A percentile compares a stretch with the other conserved stretches of the same genome.
These are phyloP conservation scores for Melipona bicolor DNA, from an alignment of 2,888 invertebrate genomes.

Conservation along the genomic window DNA sequence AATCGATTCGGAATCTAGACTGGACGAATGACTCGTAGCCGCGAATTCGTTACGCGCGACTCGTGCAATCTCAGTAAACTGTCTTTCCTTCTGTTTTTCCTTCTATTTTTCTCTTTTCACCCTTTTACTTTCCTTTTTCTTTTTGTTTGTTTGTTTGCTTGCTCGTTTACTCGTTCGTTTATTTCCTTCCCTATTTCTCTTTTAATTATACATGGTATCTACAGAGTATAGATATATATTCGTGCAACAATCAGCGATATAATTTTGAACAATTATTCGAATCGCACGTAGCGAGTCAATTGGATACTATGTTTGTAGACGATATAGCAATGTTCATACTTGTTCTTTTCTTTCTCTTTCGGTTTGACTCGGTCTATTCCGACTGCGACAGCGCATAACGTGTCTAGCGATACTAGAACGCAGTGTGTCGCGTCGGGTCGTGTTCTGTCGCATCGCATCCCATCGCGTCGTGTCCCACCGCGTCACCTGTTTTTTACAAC, in stretches of 20 bases:
- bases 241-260: neutral
- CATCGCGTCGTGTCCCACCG: neutral
- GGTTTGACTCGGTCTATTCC: slow-evolving; percentile 33
- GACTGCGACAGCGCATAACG: slow-evolving; percentile 66
- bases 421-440: slow-evolving; percentile 62
- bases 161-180: too few relatives aligned
- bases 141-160: neutral
- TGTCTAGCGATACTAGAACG: slow-evolving; percentile 61
- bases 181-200: neutral
- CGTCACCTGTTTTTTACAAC: neutral
- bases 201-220: slow-evolving; percentile 40
- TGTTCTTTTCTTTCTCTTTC: slow-evolving; percentile 49
- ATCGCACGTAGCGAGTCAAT: slow-evolving; percentile 41
- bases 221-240: slow-evolving; percentile 14
- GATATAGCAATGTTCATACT: slow-evolving; percentile 74
- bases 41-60: slow-evolving; percentile 38
- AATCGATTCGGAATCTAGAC: slow-evolving; percentile 61
- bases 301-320: slow-evolving; percentile 55
- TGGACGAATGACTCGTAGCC: slow-evolving; percentile 44
- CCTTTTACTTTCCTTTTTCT: neutral
- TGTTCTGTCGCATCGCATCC: neutral
- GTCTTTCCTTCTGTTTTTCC: neutral
- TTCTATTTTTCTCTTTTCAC: neutral
- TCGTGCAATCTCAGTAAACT: slow-evolving; percentile 25
- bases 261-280: slow-evolving; percentile 51